phyloP scores from a whole-genome alignment of 1,140 invertebrate genomes.

The Sminthurides bifidus region DNA sequence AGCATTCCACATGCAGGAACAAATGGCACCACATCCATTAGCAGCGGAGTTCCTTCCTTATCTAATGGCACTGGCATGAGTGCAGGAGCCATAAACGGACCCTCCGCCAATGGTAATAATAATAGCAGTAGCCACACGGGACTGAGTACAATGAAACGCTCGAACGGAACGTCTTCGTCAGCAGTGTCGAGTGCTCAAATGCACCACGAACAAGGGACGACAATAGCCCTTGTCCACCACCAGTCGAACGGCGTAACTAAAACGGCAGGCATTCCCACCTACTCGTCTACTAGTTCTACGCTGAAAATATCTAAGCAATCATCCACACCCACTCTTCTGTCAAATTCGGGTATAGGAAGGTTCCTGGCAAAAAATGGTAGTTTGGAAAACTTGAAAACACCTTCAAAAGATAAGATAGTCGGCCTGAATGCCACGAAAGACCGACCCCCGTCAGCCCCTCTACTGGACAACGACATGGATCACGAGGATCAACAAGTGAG shows the following conservation, averaged over 20 bases:
- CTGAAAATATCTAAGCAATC: slow-evolving; percentile 21
- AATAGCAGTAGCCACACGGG: neutral
- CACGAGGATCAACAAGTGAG: neutral
- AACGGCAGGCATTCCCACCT: slow-evolving; percentile 11
- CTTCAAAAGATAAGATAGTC: slow-evolving; percentile 27
- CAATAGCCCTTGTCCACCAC: slow-evolving; percentile 25
- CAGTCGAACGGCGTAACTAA: slow-evolving; percentile 19
- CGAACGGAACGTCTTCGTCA: no score
- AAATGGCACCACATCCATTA: neutral
- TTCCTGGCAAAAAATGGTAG: slow-evolving; percentile 19
- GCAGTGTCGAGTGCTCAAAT: no score
- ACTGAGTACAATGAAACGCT: no score
- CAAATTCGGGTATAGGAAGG: neutral
- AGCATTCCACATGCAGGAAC: neutral
- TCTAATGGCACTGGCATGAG: neutral
- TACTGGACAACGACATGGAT: slow-evolving; percentile 51
- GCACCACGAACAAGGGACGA: slow-evolving; percentile 22
- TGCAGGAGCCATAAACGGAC: slow-evolving; percentile 1
- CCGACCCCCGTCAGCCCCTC: slow-evolving; percentile 60
- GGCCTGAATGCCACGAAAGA: slow-evolving; percentile 32
- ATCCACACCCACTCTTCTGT: slow-evolving; percentile 3
- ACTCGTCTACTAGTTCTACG: slow-evolving; percentile 7
- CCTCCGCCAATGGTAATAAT: neutral
- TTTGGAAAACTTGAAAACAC: slow-evolving; percentile 23
- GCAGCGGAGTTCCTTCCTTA: no score